Evolutionary conservation across 2,888 invertebrate genomes (phyloP), one percentile per base, ranked within the genome.

Genomic region (Cylindroiulus punctatus): DNA sequence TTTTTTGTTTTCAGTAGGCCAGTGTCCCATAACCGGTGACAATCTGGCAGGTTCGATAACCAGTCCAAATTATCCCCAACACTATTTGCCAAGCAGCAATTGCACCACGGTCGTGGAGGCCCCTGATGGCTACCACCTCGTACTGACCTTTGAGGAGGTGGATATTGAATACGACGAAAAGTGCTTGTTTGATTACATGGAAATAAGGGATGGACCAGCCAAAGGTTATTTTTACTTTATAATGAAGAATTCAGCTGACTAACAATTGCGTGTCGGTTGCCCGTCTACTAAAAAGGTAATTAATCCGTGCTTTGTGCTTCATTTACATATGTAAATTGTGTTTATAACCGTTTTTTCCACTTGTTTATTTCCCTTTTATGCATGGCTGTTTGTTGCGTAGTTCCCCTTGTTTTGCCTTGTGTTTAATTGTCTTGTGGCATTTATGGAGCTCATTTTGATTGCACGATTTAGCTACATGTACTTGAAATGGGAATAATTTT

Each of bases 21-120:
- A 52, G 19, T 52, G 52, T 52, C 52, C 52, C 17, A 52, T 12
- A 52, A 19, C 5, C 19, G 52, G 52, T 52, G 52, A n/a, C 52
- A 52, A n/a, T 84, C 40, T 84, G 19, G 26, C 52, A 26, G 88
- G 88, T 19, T 88, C 87, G 3, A 87, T 89, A 4, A 88, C 88
- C 3, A 88, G 88, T 87, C 89, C 89, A 1, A 87, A 87, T 32
- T 89, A 88, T 84, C 89, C 89, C 0, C 42, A 87, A 0, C 81
- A 87, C 8, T 89, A 89, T 86, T 88, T 88, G 4, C 85, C 87
- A 8, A 87, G 87, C 52, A 85, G 88, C 0, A 87, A 88, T 22
- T 89, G 89, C 85, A 87, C 85, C 42, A 85, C 88, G 4, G 86
- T 88, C 57, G 83, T 89, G 19, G 84, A 83, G 26, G 88, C 89